Evolutionary conservation across 1,140 invertebrate species (phyloP).

Genomic region (Drosophila albomicans): DNA sequence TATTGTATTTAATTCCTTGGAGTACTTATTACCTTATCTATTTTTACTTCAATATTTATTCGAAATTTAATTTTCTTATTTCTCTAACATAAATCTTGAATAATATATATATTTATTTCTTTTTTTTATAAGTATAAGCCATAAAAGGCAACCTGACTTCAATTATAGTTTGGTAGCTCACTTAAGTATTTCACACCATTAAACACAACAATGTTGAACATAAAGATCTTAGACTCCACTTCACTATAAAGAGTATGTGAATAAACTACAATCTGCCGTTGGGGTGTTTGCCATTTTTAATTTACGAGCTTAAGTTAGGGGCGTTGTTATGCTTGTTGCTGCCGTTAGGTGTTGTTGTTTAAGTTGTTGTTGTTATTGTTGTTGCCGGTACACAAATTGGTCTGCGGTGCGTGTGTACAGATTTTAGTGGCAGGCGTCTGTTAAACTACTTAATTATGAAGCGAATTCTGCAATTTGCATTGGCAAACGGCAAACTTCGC

Average conservation of each 20-base stretch:
- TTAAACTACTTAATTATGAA: conserved; percentile 75
- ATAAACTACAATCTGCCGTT: conserved; percentile 15
- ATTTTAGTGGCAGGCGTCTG: conserved; percentile 3
- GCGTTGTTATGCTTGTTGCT: conserved; percentile 51
- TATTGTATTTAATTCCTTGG: too few species aligned
- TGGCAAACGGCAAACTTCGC: conserved; percentile 38
- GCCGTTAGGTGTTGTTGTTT: conserved; percentile 22
- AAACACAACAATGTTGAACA: background rate
- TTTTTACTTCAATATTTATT: too few species aligned
- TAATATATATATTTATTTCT: too few species aligned
- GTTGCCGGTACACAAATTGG: conserved; percentile 32
- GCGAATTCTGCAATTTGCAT: conserved; percentile 63
- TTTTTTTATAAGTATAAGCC: too few species aligned
- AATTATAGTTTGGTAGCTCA: too few species aligned
- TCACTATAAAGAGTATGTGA: background rate
- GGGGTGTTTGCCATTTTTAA: conserved; percentile 52
- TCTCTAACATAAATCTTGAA: too few species aligned
- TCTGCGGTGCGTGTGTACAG: conserved; percentile 32
- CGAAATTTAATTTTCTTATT: too few species aligned
- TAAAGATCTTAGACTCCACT: background rate
- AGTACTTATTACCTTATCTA: too few species aligned
- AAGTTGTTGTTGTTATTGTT: conserved; percentile 33
- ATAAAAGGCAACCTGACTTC: too few species aligned
- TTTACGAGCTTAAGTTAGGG: conserved; percentile 66
- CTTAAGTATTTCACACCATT: too few species aligned